These are phyloP conservation scores for Catostylus mosaicus DNA, from an alignment of 30 jellyfish, hydroid and myxozoan genomes.

Conservation along the genomic window DNA sequence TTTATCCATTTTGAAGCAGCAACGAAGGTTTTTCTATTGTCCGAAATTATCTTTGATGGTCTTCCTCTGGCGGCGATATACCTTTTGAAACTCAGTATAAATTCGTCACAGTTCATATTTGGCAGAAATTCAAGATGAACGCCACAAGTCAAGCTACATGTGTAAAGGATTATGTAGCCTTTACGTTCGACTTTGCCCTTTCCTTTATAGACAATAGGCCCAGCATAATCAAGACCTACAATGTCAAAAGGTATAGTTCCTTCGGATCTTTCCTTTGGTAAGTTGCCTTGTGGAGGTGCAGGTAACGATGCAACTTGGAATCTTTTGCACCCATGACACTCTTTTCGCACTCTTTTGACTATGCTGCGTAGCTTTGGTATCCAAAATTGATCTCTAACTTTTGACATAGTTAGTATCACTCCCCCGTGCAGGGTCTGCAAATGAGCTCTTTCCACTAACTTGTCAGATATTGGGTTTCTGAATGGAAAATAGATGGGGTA, in stretches of 20 bases:
- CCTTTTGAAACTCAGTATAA: conserved; percentile 32
- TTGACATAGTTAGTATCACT: conserved; percentile 39
- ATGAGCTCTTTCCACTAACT: conserved; percentile 36
- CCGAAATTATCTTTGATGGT: conserved; percentile 50
- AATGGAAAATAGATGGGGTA: conserved; percentile 50
- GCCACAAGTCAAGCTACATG: too few species aligned
- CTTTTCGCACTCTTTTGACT: conserved; percentile 15
- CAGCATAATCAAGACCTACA: conserved; percentile 26
- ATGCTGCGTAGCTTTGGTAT: conserved; percentile 17
- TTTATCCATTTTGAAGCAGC: conserved; percentile 63
- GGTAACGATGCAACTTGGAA: conserved; percentile 16
- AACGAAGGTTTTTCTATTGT: conserved; percentile 42
- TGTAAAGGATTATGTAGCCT: too few species aligned
- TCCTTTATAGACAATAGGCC: too few species aligned
- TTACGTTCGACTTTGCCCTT: too few species aligned
- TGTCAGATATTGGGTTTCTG: conserved; percentile 2
- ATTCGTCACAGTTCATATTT: conserved; percentile 20
- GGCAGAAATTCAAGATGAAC: conserved; percentile 42
- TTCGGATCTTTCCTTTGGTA: conserved; percentile 28
- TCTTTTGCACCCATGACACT: conserved; percentile 42
- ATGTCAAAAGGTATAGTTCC: conserved; percentile 27
- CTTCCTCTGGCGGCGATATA: conserved; percentile 53
- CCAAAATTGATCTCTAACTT: conserved; percentile 28
- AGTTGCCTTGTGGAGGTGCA: conserved; percentile 11
- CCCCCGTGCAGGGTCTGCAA: conserved; percentile 48